Evolutionary conservation across 2,888 invertebrate genomes (phyloP), one percentile per base, ranked within the genome.

Genomic region (Melanotus villosus): DNA sequence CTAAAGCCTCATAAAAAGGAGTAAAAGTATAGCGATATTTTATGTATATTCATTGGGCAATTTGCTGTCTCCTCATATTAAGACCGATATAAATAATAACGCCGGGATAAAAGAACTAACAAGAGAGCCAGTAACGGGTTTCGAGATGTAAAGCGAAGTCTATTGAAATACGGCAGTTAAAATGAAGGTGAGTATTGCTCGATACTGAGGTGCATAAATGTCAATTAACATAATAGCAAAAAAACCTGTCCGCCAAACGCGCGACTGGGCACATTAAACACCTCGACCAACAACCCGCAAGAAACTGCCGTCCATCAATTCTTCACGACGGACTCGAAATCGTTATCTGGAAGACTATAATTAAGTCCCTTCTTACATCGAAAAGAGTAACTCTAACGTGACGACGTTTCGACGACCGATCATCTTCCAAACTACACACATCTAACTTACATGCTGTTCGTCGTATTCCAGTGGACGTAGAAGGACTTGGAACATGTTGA

Each of bases 381-480:
- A n/a, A n/a, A n/a, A n/a, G n/a, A n/a, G n/a, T n/a, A n/a, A n/a
- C n/a, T n/a, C n/a, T n/a, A n/a, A n/a, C n/a, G n/a, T n/a, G n/a
- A n/a, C n/a, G n/a, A n/a, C n/a, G n/a, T n/a, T n/a, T n/a, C n/a
- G n/a, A n/a, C n/a, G n/a, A n/a, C n/a, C n/a, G n/a, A n/a, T n/a
- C n/a, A n/a, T n/a, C n/a, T 26, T 16, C 43, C 18, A 41, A 41
- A 41, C 41, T n/a, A n/a, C n/a, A n/a, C n/a, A n/a, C n/a, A n/a
- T n/a, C n/a, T n/a, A n/a, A 88, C 89, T 88, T 86, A 89, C 89
- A 95, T 95, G 84, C 94, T 94, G 85, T 95, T 95, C 75, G 94
- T 93, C 77, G 94, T 94, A 88, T 95, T 95, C 95, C 95, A 95
- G 83, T 95, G 94, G 86, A 95, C 93, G 86, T 92, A 93, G 86